Base-by-base conservation (phyloP, 2,888 invertebrate species). In the Plutella xylostella region DNA sequence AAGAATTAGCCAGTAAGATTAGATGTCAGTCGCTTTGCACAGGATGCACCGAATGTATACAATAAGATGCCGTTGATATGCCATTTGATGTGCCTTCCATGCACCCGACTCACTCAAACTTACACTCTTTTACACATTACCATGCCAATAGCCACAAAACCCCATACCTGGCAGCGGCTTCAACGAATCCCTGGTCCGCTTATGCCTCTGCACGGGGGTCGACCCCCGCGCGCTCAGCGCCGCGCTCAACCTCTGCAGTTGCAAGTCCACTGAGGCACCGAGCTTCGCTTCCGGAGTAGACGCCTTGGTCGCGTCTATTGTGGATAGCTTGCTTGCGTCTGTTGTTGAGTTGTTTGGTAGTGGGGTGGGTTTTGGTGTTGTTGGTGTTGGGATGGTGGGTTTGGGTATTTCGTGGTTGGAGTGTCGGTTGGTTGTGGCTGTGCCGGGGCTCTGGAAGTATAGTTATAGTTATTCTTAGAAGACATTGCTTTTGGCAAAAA, bases 181-280 rank as follows among this genome's bases (percentile, higher is more conserved):
- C 59, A 53, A n/a, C n/a, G n/a, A n/a, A n/a, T n/a, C n/a, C n/a
- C 74, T 55, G 40, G 63, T 41, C 51, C 61, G 42, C 17, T 75
- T 50, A 45, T 71, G 57, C 60, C 71, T 20, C 42, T 55, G 21
- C 56, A 57, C 37, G 20, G 44, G 69, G 33, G 73, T 59, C 52
- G 77, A 68, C 1, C 63, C 54, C 2, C 72, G 48, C 2, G 72
- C 73, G 12, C 72, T 71, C 7, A 87, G 67, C 58, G 83, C 85
- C 20, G 84, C 82, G 48, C 72, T 83, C 20, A 87, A 57, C 48
- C 82, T 68, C 60, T 76, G 75, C 43, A 87, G 65, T 53, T 85
- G 85, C 2, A 72, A 79, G 52, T 84, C 78, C 11, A 86, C 72
- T 1, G 61, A 68, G 0, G 62, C 55, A 0, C 65, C 61, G 0